Evolutionary conservation across 2,888 invertebrate species (phyloP).

Genomic region (Luffia ferchaultella): DNA sequence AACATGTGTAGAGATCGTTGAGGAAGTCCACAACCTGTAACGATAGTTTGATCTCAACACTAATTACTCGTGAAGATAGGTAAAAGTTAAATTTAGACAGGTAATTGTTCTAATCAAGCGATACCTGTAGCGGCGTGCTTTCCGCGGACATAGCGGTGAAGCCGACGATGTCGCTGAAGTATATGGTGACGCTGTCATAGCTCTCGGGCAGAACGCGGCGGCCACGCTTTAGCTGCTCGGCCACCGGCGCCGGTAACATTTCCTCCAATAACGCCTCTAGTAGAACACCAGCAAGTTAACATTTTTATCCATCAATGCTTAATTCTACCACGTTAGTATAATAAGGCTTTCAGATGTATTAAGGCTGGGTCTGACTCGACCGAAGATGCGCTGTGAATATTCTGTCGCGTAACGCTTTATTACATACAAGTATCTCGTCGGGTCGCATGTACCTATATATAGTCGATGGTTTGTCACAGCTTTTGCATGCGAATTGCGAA

Average conservation of each 20-base stretch:
- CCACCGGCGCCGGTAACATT: slow-evolving; percentile 93
- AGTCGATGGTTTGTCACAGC: too few species aligned
- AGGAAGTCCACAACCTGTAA: slow-evolving; percentile 93
- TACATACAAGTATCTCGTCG: too few species aligned
- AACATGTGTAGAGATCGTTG: slow-evolving; percentile 96
- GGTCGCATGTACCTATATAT: too few species aligned
- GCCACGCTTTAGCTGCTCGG: slow-evolving; percentile 90
- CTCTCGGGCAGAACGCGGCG: slow-evolving; percentile 89
- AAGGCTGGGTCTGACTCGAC: too few species aligned
- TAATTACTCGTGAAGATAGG: not conserved
- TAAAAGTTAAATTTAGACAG: not conserved
- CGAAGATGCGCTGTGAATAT: too few species aligned
- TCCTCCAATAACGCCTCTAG: slow-evolving; percentile 25
- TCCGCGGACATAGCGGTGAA: slow-evolving; percentile 94
- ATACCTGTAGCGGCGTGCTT: slow-evolving; percentile 85
- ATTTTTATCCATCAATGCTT: not conserved
- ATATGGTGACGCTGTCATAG: slow-evolving; percentile 92
- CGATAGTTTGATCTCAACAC: not conserved
- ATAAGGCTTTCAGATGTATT: too few species aligned
- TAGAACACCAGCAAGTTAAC: not conserved
- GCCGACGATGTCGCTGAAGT: slow-evolving; percentile 96
- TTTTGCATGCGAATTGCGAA: too few species aligned
- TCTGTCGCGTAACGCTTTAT: too few species aligned
- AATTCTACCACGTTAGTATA: too few species aligned
- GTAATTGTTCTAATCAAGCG: not conserved